phyloP scores from a whole-genome alignment of 1,140 invertebrate species.

The Cydia pomonella region DNA sequence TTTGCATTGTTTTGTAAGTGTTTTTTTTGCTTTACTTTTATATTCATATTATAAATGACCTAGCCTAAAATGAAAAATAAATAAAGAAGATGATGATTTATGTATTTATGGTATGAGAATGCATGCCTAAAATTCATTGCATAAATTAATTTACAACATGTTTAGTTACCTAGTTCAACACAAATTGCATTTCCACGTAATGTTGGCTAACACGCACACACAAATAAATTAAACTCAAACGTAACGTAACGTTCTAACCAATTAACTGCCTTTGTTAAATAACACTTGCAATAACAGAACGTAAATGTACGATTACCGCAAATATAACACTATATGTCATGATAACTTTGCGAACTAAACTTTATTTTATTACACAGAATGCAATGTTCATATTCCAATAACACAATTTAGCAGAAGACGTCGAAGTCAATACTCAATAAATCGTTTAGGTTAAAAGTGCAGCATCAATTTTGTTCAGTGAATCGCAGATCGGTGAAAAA shows the following conservation, averaged over 20 bases:
- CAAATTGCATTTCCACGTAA: background rate
- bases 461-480: background rate
- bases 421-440: background rate
- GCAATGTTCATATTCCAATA: background rate
- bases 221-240: background rate
- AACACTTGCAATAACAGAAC: background rate
- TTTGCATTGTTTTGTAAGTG: no score
- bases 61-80: no score
- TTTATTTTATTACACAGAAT: background rate
- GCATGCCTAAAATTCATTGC: no score
- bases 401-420: background rate
- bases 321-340: background rate
- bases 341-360: background rate
- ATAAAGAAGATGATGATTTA: no score
- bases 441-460: slow-evolving; percentile 12
- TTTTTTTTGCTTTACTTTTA: no score
- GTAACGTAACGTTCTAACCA: slow-evolving; percentile 6
- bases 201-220: background rate
- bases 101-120: no score
- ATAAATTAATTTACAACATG: no score
- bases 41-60: no score
- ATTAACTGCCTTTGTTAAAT: background rate
- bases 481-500: background rate
- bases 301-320: background rate
- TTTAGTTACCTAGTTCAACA: background rate